Evolutionary conservation across 2,113 vertebrate species (phyloP).

Genomic region (Thamnophis sirtalis): DNA sequence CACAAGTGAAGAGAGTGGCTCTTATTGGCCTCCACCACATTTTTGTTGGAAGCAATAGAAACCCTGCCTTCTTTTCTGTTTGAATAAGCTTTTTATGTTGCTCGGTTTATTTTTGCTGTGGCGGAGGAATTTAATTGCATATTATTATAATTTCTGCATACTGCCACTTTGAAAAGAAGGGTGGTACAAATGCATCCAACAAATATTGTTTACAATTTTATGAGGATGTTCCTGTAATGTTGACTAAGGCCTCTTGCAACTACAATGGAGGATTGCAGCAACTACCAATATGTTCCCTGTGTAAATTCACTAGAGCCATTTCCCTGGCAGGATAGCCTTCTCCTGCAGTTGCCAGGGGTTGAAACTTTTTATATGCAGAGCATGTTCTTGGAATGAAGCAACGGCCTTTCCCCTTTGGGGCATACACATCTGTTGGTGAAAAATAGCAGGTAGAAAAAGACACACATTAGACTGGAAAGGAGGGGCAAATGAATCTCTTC

Average conservation of each 20-base stretch:
- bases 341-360: neutral
- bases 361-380: neutral
- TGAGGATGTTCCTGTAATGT: neutral
- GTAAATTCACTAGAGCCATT: neutral
- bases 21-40: neutral
- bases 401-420: neutral
- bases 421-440: neutral
- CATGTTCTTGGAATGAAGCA: neutral
- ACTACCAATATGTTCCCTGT: neutral
- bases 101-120: neutral
- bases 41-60: neutral
- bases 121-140: neutral
- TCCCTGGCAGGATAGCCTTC: neutral
- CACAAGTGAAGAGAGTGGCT: neutral
- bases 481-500: neutral
- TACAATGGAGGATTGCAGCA: neutral
- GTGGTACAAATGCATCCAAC: neutral
- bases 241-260: neutral
- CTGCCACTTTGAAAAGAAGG: neutral
- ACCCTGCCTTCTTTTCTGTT: neutral
- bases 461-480: neutral
- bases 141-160: neutral
- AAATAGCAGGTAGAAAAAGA: neutral
- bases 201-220: neutral
- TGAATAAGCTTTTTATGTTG: neutral